Conservation (phyloP, 2,113 vertebrate genomes). For the Gymnogyps californianus region DNA sequence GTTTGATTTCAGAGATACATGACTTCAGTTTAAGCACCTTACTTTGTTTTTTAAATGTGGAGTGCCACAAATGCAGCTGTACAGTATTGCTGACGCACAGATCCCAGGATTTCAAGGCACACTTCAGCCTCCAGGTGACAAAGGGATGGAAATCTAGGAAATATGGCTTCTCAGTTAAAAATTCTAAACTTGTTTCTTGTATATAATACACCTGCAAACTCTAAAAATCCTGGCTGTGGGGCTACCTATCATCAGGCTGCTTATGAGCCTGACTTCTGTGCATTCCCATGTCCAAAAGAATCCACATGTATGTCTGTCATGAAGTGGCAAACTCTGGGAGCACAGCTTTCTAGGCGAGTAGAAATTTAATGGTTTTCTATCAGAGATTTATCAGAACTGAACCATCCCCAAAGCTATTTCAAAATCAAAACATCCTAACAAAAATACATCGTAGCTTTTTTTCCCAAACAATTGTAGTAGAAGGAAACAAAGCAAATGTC, state of each 20-base stretch:
- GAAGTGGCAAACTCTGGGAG: background rate
- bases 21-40: background rate
- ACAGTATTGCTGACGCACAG: background rate
- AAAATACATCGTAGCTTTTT: background rate
- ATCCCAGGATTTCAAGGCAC: background rate
- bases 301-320: background rate
- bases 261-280: background rate
- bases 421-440: background rate
- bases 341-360: background rate
- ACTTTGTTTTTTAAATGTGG: background rate
- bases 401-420: background rate
- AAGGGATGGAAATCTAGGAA: background rate
- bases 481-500: background rate
- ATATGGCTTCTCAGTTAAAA: background rate
- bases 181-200: background rate
- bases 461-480: background rate
- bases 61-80: background rate
- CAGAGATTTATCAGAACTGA: background rate
- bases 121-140: background rate
- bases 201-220: background rate
- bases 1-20: background rate
- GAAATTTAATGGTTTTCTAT: background rate
- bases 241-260: background rate
- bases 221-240: background rate
- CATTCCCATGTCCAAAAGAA: background rate